phyloP scores from a whole-genome alignment of 2,888 invertebrate species.

The Heliconius erato region DNA sequence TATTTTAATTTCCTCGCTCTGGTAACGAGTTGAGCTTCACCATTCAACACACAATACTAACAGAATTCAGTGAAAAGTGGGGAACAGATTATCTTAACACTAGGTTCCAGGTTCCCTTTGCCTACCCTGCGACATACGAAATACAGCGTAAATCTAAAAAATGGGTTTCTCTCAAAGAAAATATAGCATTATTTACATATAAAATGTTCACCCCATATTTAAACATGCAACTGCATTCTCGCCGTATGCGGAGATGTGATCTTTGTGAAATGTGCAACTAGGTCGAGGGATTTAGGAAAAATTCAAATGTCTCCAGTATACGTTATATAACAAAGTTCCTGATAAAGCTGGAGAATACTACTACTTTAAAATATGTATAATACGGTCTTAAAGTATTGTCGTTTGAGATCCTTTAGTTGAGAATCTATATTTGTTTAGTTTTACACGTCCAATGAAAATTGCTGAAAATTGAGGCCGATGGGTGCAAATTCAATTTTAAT shows the following conservation, averaged over 20 bases:
- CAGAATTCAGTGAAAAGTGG: too few species aligned
- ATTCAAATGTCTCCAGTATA: conserved; percentile 14
- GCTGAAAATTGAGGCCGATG: too few species aligned
- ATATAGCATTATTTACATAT: conserved; percentile 12
- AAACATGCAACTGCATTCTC: conserved; percentile 16
- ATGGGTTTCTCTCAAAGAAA: not conserved
- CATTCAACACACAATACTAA: too few species aligned
- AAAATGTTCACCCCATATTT: not conserved
- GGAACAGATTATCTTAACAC: too few species aligned
- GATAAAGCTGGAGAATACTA: conserved; percentile 8
- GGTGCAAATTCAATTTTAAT: too few species aligned
- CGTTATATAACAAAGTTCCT: conserved; percentile 19
- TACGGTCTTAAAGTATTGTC: not conserved
- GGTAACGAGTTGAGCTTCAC: too few species aligned
- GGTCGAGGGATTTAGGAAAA: conserved; percentile 26
- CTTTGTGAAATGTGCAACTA: conserved; percentile 24
- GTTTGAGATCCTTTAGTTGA: not conserved
- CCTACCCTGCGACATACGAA: too few species aligned
- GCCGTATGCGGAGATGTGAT: conserved; percentile 15
- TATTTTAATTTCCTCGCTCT: too few species aligned
- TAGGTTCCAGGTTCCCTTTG: too few species aligned
- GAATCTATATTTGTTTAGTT: not conserved
- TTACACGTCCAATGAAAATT: too few species aligned
- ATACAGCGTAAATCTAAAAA: not conserved
- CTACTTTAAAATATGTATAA: conserved; percentile 11